Base-by-base conservation (phyloP, 1,140 invertebrate species). In the Macrocentrus cingulum region DNA sequence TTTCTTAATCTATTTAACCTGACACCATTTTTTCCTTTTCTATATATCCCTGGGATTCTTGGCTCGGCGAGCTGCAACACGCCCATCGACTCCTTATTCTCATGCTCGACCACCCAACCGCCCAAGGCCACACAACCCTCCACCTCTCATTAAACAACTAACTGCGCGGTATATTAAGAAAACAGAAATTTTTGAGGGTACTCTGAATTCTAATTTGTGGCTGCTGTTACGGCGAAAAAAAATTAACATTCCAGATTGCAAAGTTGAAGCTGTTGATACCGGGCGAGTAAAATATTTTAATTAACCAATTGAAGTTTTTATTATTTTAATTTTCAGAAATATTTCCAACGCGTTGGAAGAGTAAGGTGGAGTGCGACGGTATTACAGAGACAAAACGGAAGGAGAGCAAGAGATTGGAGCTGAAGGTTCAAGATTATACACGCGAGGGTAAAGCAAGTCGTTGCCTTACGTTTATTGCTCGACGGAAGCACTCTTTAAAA, bases 401-500 rank as follows among this genome's bases (percentile, higher is more conserved):
- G 20, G 46, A 29, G 20, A 29, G 36, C 34, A 39, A 49, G 19
- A 18, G 25, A 13, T 52, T 41, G 46, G 44, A 36, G 60, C 22
- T 52, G 49, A 56, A 62, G 64, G 69, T 66, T 60, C 56, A 50
- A 67, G 64, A 72, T 67, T 67, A 57, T n/a, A n/a, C n/a, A n/a
- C 59, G 56, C 65, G 62, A 66, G 49, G 60, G 29, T 42, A 44
- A 55, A 29, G 15, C 25, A 34, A 67, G 65, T 66, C 64, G 65
- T 64, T 62, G 64, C 63, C 64, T 68, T 66, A 60, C 67, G 70
- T 77, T 77, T 75, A 75, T 74, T 70, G 70, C 73, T 68, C 63
- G 60, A 68, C 64, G 63, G 63, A 75, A 77, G 71, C 71, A 75
- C 75, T 74, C 72, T 77, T 79, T 77, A 79, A 77, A 77, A 75